Evolutionary conservation across 1,140 invertebrate species (phyloP).

Genomic region (Tigriopus japonicus): DNA sequence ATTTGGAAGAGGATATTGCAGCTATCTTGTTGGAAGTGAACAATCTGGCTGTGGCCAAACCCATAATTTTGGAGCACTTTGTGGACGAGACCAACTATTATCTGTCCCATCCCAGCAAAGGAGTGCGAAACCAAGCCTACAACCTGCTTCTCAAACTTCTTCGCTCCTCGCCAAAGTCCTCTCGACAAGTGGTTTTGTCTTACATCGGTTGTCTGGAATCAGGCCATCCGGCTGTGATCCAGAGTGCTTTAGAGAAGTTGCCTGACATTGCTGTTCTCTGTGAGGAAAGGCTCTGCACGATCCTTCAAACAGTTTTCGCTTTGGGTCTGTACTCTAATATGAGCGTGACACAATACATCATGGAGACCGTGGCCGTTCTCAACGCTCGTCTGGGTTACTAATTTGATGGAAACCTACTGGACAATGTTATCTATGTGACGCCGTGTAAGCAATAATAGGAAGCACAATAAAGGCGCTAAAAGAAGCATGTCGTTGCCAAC

Average conservation of each 20-base stretch:
- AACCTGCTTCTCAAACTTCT: constrained; percentile 18
- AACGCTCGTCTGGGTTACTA: constrained; percentile 62
- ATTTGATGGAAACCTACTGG: constrained; percentile 10
- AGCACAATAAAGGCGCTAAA: too few species aligned
- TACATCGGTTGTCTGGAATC: constrained; percentile 60
- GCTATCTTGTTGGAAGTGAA: constrained; percentile 30
- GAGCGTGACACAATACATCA: constrained; percentile 53
- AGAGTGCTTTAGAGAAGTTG: constrained; percentile 55
- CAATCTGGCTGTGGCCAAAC: constrained; percentile 29
- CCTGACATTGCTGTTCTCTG: constrained; percentile 58
- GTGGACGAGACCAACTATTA: constrained; percentile 14
- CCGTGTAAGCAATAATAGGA: too few species aligned
- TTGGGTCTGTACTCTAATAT: constrained; percentile 56
- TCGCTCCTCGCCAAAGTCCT: constrained; percentile 26
- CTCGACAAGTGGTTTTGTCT: constrained; percentile 40
- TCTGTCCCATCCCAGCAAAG: constrained; percentile 12
- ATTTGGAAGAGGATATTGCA: too few species aligned
- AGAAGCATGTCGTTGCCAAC: too few species aligned
- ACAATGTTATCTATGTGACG: too few species aligned
- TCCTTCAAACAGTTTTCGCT: constrained; percentile 59
- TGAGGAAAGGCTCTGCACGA: constrained; percentile 55
- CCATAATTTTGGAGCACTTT: constrained; percentile 11
- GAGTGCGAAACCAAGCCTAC: constrained; percentile 19
- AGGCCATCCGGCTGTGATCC: constrained; percentile 51
- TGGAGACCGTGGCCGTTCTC: constrained; percentile 53